Conservation (phyloP, 2,888 invertebrate species). For the Sesia bembeciformis region DNA sequence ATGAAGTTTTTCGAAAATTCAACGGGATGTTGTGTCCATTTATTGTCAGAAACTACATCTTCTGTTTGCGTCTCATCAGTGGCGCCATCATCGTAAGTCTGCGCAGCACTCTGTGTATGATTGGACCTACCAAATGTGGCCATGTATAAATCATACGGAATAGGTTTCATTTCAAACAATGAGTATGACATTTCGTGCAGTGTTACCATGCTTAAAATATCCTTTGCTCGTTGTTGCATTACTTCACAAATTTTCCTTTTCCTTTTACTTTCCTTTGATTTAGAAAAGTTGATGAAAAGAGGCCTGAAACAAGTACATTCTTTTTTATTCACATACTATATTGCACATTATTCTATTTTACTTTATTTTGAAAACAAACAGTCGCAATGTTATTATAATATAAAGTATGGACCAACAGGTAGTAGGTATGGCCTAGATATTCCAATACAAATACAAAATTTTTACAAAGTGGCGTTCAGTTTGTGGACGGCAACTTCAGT, state of each 20-base stretch:
- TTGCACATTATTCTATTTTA: background rate
- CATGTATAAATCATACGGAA: constrained; percentile 55
- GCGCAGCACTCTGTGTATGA: constrained; percentile 48
- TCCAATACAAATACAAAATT: too few species aligned
- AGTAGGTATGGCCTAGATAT: too few species aligned
- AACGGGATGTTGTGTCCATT: constrained; percentile 62
- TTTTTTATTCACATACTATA: background rate
- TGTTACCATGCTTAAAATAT: constrained; percentile 54
- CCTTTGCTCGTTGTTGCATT: constrained; percentile 47
- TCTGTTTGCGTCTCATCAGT: constrained; percentile 56
- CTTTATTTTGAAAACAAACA: background rate
- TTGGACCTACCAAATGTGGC: constrained; percentile 25
- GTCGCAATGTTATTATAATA: background rate
- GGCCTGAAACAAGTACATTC: constrained; percentile 30
- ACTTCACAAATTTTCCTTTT: constrained; percentile 36
- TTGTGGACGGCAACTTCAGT: too few species aligned
- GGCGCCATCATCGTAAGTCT: constrained; percentile 62
- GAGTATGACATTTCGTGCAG: constrained; percentile 58
- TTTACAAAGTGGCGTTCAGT: too few species aligned
- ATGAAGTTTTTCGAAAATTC: constrained; percentile 44
- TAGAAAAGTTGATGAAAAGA: constrained; percentile 53
- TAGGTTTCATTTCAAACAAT: constrained; percentile 64
- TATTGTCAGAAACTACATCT: constrained; percentile 29
- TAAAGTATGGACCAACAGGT: too few species aligned
- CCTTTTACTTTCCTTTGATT: constrained; percentile 43